These are phyloP conservation scores for Galago senegalensis DNA, from an alignment of 2,797 vertebrate genomes.

Conservation along the genomic window DNA sequence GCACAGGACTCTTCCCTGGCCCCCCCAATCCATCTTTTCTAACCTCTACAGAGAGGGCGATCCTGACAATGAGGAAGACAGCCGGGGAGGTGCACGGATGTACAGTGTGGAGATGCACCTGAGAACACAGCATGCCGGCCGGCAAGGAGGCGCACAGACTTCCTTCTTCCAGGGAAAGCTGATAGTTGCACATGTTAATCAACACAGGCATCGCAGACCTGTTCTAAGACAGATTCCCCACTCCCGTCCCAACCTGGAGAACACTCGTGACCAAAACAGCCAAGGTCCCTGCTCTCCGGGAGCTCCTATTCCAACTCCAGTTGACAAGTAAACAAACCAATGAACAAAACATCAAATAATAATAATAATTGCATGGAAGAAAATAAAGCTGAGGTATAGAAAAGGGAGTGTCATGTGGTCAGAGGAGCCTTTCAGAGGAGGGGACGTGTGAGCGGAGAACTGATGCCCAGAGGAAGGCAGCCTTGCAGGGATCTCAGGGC, in stretches of 20 bases:
- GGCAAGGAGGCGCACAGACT: background rate
- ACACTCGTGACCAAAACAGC: background rate
- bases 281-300: background rate
- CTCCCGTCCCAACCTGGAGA: background rate
- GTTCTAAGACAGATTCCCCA: background rate
- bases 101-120: background rate
- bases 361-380: background rate
- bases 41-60: conserved; percentile 39
- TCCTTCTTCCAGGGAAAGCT: background rate
- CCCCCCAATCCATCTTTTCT: conserved; percentile 56
- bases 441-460: background rate
- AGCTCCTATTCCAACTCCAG: background rate
- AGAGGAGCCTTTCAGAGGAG: background rate
- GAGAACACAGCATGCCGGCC: background rate
- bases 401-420: background rate
- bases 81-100: background rate
- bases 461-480: background rate
- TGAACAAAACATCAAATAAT: background rate
- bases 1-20: conserved; percentile 65
- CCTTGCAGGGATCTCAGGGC: background rate
- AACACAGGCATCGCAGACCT: background rate
- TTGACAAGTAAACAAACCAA: background rate
- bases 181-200: background rate
- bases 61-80: conserved; percentile 50
- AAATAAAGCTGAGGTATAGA: background rate